These are phyloP conservation scores for Eulemur mongoz DNA, from an alignment of 2,797 vertebrate species.

Conservation along the genomic window DNA sequence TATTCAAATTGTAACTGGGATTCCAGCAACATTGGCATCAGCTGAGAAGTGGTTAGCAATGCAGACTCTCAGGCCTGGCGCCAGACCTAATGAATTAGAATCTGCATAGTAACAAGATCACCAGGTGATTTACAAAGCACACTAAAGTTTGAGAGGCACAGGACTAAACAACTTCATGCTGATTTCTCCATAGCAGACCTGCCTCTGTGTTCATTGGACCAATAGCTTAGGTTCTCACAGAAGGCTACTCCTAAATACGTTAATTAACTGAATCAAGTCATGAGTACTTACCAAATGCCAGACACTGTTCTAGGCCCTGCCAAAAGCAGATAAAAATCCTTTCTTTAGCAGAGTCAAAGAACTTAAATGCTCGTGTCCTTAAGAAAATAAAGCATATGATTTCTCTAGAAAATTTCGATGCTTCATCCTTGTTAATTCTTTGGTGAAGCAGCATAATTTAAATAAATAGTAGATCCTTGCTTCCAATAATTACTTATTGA, in stretches of 20 bases:
- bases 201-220: neutral
- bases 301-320: neutral
- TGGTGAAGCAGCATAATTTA: neutral
- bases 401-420: neutral
- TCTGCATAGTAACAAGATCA: neutral
- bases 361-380: neutral
- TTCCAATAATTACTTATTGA: neutral
- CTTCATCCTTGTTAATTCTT: constrained; percentile 8
- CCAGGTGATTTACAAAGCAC: neutral
- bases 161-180: neutral
- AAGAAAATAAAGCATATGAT: neutral
- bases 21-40: neutral
- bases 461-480: neutral
- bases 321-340: neutral
- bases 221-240: neutral
- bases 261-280: neutral
- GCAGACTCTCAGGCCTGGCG: neutral
- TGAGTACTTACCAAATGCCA: neutral
- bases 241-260: neutral
- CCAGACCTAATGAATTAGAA: neutral
- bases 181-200: neutral
- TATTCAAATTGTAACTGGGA: neutral
- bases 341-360: neutral
- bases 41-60: neutral
- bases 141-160: neutral